These are phyloP conservation scores for Paragorgia papillata DNA, from an alignment of 92 coral and sea anemone genomes.

Conservation along the genomic window DNA sequence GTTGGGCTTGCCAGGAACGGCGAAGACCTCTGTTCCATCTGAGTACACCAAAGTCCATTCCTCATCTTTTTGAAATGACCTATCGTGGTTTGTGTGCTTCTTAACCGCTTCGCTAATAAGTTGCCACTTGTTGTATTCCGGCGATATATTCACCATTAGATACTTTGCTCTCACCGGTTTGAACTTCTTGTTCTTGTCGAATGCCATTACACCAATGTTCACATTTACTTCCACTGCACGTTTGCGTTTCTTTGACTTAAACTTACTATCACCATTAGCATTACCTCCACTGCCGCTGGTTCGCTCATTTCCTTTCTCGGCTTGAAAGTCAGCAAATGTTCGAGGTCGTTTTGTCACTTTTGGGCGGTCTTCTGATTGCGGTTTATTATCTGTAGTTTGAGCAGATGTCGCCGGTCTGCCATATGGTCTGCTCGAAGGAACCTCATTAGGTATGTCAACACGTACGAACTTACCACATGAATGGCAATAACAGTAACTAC, in stretches of 20 bases:
- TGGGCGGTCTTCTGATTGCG: too few species aligned
- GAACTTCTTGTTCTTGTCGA: too few species aligned
- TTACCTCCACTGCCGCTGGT: background rate
- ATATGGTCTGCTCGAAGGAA: background rate
- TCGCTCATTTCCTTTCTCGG: background rate
- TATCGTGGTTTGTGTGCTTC: constrained; percentile 13
- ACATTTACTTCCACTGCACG: background rate
- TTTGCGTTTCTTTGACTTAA: background rate
- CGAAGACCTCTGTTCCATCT: background rate
- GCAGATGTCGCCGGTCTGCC: background rate
- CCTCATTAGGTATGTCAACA: background rate
- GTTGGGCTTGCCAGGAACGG: background rate
- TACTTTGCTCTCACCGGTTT: constrained; percentile 11
- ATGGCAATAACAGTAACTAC: background rate
- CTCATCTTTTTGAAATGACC: background rate
- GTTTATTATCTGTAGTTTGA: background rate
- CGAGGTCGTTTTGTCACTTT: background rate
- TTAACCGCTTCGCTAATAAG: constrained; percentile 18
- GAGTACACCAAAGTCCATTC: constrained; percentile 1
- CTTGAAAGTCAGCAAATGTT: background rate
- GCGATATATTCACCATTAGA: constrained; percentile 1
- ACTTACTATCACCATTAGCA: background rate
- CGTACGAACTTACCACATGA: background rate
- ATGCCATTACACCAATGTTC: constrained; percentile 14
- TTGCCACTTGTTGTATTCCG: constrained; percentile 11